phyloP scores from a whole-genome alignment of 1,140 invertebrate genomes.

The Amyelois transitella region DNA sequence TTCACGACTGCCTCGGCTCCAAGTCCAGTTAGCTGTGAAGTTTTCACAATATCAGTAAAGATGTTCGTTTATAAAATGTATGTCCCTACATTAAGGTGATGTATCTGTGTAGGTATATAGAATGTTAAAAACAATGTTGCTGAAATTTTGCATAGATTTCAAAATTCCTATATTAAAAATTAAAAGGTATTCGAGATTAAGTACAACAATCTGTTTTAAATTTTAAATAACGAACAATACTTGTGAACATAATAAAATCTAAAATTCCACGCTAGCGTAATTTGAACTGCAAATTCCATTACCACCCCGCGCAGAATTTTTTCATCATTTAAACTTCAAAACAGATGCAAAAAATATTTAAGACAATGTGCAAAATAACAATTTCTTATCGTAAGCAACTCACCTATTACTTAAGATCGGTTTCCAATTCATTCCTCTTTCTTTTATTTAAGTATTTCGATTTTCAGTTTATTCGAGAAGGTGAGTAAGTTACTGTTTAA shows the following conservation, averaged over 20 bases:
- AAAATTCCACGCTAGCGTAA: background rate
- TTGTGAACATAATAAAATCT: background rate
- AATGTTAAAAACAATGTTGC: no score
- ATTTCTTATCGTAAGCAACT: constrained; percentile 4
- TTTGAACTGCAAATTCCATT: background rate
- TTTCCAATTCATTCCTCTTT: no score
- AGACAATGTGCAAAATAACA: no score
- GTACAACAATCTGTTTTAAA: background rate
- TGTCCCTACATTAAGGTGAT: background rate
- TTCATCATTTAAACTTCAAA: background rate
- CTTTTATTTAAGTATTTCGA: no score
- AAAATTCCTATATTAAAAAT: no score
- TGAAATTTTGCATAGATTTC: no score
- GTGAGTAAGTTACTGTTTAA: no score
- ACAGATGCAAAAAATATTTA: background rate
- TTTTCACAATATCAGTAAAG: constrained; percentile 26
- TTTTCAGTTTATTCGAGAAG: no score
- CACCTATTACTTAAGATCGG: constrained; percentile 13
- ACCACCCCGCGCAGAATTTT: background rate
- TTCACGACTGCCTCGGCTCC: constrained; percentile 23
- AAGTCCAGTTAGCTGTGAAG: constrained; percentile 32
- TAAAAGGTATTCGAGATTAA: no score
- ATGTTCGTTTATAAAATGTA: background rate
- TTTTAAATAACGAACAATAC: background rate
- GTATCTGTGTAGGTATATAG: no score